Evolutionary conservation across 2,113 vertebrate genomes (phyloP), one percentile per base, ranked within the genome.

Genomic region (Diadophis punctatus): DNA sequence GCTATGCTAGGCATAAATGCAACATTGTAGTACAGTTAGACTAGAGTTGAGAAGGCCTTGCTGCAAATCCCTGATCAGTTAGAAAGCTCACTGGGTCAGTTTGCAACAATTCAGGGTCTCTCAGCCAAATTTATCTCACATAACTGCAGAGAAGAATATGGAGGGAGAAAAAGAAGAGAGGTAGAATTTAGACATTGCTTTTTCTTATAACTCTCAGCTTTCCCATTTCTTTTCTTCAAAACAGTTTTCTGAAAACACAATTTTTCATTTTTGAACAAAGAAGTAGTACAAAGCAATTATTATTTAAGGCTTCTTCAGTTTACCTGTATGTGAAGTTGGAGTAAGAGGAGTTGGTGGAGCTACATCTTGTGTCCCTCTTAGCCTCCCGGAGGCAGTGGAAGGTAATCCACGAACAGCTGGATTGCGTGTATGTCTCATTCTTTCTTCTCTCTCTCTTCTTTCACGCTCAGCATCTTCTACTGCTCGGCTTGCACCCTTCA

Each of bases 311-410:
- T 48, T 88, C 30, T 56, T 87, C 86, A 74, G 74, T 96, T 96
- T 92, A 99, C 99, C 98, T 91, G 98, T 98, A 97, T 99, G 99
- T 95, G 99, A 98, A 96, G 98, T 97, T 94, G 99, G 98, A 94
- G 99, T 99, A 90, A 99, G 98, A 9, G 99, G 99, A 16, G 98
- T 98, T 51, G 98, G 97, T 89, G 98, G 98, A 87, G 98, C 97
- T 86, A 97, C 98, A 27, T 99, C 99, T 95, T 98, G 99, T 0
- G 98, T 96, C 25, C 98, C 98, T 94, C 98, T 97, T 93, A 98
- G 98, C 95, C 99, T 98, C 91, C 98, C 98, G 1, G 99, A 99
- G 94, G 98, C 98, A 0, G 99, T 98, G 91, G 98, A 98, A 91
- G 98, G 98, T 86, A 99, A 97, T 60, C 98, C 99, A 11, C 99